Evolutionary conservation across 2,797 vertebrate species (phyloP).

Genomic region (Halcyon badia): DNA sequence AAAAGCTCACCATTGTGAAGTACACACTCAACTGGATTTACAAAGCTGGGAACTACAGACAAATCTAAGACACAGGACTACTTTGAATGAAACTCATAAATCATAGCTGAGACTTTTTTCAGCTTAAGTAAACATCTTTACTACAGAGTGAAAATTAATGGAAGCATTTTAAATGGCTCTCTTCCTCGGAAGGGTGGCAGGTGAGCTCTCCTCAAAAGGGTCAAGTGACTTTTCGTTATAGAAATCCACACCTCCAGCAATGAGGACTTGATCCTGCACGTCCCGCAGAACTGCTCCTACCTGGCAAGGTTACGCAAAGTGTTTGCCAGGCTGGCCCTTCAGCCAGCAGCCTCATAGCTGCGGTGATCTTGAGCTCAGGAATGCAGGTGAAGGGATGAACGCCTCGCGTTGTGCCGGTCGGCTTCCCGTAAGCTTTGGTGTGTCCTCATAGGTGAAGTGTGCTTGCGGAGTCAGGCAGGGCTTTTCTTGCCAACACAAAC

Average conservation of each 20-base stretch:
- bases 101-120: background rate
- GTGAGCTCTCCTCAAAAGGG: background rate
- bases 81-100: slow-evolving; percentile 46
- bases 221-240: background rate
- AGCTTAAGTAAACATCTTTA: slow-evolving; percentile 8
- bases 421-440: background rate
- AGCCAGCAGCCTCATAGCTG: background rate
- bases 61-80: background rate
- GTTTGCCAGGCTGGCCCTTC: slow-evolving; percentile 3
- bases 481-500: slow-evolving; percentile 8
- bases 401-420: background rate
- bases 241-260: background rate
- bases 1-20: slow-evolving; percentile 37
- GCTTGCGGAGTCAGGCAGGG: background rate
- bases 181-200: background rate
- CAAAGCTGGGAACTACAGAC: slow-evolving; percentile 23
- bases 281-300: background rate
- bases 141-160: background rate
- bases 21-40: background rate
- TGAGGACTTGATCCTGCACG: background rate
- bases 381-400: slow-evolving; percentile 19
- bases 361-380: background rate
- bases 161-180: background rate
- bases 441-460: background rate
- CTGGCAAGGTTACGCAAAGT: background rate